Conservation (phyloP, 2,797 vertebrate genomes). For the Macroramphosus scolopax region DNA sequence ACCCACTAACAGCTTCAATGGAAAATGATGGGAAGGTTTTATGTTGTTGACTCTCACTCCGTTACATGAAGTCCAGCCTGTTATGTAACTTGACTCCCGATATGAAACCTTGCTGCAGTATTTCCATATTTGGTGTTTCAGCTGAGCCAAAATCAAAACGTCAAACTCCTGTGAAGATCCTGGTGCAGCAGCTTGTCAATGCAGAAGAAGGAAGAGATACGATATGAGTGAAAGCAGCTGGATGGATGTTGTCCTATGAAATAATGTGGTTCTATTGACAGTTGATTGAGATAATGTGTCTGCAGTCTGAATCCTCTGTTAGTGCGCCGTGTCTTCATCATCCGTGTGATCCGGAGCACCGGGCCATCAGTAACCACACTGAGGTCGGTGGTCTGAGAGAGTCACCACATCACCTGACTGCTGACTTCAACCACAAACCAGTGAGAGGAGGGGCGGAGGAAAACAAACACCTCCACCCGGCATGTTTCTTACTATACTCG, state of each 20-base stretch:
- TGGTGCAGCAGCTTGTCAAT: too few species aligned
- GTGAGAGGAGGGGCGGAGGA: too few species aligned
- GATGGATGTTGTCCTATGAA: too few species aligned
- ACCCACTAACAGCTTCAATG: background rate
- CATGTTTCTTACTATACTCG: too few species aligned
- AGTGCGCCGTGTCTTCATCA: too few species aligned
- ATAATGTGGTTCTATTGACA: too few species aligned
- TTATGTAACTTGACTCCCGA: conserved; percentile 1
- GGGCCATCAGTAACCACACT: conserved; percentile 11
- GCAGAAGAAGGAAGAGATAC: background rate
- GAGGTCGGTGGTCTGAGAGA: conserved; percentile 20
- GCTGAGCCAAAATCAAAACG: background rate
- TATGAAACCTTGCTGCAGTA: background rate
- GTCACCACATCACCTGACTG: conserved; percentile 4
- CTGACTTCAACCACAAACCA: background rate
- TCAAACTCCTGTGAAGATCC: too few species aligned
- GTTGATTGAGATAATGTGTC: too few species aligned
- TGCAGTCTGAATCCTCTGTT: too few species aligned
- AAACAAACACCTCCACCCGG: background rate
- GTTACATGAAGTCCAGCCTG: conserved; percentile 5
- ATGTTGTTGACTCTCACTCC: background rate
- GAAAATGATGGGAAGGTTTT: background rate
- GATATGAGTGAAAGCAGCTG: background rate
- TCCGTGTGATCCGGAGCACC: conserved; percentile 11
- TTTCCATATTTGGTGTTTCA: background rate